These are phyloP conservation scores for Pygmarrhopalites habei DNA, from an alignment of 1,140 invertebrate species.

Conservation along the genomic window DNA sequence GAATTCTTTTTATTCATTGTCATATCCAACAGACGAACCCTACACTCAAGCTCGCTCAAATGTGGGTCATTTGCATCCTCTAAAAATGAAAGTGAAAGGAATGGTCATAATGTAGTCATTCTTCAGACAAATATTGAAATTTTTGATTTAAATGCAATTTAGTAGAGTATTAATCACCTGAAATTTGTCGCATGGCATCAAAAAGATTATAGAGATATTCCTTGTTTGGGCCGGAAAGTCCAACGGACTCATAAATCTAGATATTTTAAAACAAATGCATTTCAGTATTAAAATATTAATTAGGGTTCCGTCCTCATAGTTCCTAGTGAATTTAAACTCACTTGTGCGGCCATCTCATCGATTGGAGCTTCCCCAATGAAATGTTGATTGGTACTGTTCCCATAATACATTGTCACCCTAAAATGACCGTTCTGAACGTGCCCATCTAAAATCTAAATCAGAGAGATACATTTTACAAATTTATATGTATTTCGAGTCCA, in stretches of 20 bases:
- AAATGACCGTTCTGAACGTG: slow-evolving; percentile 45
- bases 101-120: too few species aligned
- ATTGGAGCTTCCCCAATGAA: slow-evolving; percentile 67
- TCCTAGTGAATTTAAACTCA: too few species aligned
- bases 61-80: slow-evolving; percentile 50
- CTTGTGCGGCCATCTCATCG: slow-evolving; percentile 66
- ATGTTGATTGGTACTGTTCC: slow-evolving; percentile 62
- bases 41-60: slow-evolving; percentile 64
- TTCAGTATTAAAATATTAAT: too few species aligned
- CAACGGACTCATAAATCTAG: slow-evolving; percentile 63
- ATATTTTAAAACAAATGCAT: too few species aligned
- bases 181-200: slow-evolving; percentile 63
- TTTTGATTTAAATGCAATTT: too few species aligned
- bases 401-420: slow-evolving; percentile 74
- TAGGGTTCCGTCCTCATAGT: too few species aligned
- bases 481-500: not conserved
- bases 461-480: slow-evolving; percentile 2
- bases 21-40: slow-evolving; percentile 43
- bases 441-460: slow-evolving; percentile 17
- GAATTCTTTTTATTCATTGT: not conserved
- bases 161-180: too few species aligned
- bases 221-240: slow-evolving; percentile 76
- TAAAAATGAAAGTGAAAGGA: too few species aligned
- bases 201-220: slow-evolving; percentile 84
- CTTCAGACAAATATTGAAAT: too few species aligned